phyloP scores from a whole-genome alignment of 2,113 vertebrate species.

The Toxotes chatareus region DNA sequence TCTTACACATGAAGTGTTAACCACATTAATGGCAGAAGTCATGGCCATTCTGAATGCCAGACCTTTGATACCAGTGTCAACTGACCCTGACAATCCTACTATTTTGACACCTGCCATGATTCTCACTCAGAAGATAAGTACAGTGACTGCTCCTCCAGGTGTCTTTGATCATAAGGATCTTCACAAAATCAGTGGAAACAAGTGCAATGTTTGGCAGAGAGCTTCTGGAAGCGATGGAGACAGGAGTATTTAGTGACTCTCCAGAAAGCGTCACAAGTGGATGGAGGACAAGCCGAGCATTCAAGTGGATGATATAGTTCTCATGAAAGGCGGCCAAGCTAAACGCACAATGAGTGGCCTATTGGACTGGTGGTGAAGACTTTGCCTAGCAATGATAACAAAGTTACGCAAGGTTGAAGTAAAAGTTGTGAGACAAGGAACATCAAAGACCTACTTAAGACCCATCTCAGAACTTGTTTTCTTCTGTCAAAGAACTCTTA shows the following conservation, averaged over 20 bases:
- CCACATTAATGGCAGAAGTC: constrained; percentile 1
- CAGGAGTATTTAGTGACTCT: too few species aligned
- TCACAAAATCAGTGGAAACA: background rate
- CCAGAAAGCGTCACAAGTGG: too few species aligned
- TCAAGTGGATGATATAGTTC: too few species aligned
- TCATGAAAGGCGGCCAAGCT: background rate
- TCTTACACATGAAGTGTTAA: constrained; percentile 5
- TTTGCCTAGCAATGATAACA: background rate
- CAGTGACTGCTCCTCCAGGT: background rate
- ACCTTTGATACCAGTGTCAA: background rate
- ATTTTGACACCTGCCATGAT: background rate
- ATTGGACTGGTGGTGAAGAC: background rate
- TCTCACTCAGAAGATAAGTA: constrained; percentile 5
- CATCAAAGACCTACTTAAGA: too few species aligned
- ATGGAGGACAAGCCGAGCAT: too few species aligned
- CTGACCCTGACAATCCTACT: background rate
- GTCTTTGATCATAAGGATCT: constrained; percentile 7
- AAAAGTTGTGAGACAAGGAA: too few species aligned
- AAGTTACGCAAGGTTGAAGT: background rate
- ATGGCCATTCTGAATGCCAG: constrained; percentile 12
- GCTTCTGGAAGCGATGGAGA: constrained; percentile 1
- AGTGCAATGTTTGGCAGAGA: background rate
- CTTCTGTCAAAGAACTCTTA: constrained; percentile 8
- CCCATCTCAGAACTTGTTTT: background rate
- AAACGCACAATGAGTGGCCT: background rate